A percentile compares a stretch with the other conserved stretches of the same genome.
Conservation (phyloP, 2,797 vertebrate genomes). For the Tragopan temminckii region DNA sequence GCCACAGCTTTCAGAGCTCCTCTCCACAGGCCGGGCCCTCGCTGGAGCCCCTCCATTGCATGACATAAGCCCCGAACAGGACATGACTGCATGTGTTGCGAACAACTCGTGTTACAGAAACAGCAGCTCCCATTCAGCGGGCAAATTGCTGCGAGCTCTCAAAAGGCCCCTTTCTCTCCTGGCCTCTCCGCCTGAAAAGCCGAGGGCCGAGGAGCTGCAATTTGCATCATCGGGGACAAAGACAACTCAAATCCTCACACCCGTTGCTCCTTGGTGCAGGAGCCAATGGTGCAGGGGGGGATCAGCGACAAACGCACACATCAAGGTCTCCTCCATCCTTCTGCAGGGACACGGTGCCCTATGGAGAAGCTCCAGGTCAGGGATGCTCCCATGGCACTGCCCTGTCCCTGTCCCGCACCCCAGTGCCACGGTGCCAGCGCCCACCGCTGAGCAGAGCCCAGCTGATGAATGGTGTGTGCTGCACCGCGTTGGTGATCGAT, state of each 20-base stretch:
- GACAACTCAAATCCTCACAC: rapidly evolving
- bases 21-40: slow-evolving; percentile 77
- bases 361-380: not conserved
- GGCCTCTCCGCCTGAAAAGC: not conserved
- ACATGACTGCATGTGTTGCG: slow-evolving; percentile 80
- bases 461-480: not conserved
- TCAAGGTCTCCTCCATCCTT: not conserved
- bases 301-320: rapidly evolving
- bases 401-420: not conserved
- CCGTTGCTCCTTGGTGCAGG: rapidly evolving
- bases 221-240: not conserved
- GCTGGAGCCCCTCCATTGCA: slow-evolving; percentile 84
- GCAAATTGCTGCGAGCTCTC: slow-evolving; percentile 43
- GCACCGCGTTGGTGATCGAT: not conserved
- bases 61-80: slow-evolving; percentile 86
- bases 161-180: slow-evolving; percentile 27
- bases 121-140: slow-evolving; percentile 68
- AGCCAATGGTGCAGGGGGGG: not conserved
- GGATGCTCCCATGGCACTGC: not conserved
- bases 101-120: slow-evolving; percentile 70
- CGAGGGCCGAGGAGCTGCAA: not conserved
- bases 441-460: not conserved
- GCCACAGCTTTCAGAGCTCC: slow-evolving; percentile 67
- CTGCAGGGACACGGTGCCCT: not conserved
- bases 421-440: rapidly evolving